Base-by-base conservation (phyloP, 2,797 vertebrate species). In the Crenichthys baileyi region DNA sequence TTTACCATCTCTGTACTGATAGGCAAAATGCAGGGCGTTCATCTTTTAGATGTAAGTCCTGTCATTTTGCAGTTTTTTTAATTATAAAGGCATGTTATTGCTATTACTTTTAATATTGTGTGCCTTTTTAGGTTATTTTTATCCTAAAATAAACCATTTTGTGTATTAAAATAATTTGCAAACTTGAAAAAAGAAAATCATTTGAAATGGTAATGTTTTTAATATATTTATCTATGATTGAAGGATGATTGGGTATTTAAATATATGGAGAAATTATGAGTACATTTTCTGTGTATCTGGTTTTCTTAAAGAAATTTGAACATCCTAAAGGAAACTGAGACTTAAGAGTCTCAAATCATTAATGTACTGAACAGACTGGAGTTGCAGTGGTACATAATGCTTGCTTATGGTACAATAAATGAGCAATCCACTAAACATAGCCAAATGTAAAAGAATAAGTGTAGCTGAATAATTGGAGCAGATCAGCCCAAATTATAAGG, bases 11-110 rank as follows among this genome's bases (percentile, higher is more conserved):
- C 60, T 83, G 78, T 72, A 83, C 79, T 77, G 55, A 41, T 36
- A 73, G 79, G 89, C 65, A 84, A 86, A 85, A 84, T 79, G 68
- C 80, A 51, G 81, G 56, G 72, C 31, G 31, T 86, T 81, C 85
- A 46, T n/a, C 11, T 20, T 31, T 7, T 68, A 70, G 13, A 48
- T 48, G 7, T 3, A 70, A 41, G 36, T 41, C 63, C 41, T 41
- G 20, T 41, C 4, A 11, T 12, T 29, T 74, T 72, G 29, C 24
- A 5, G 1, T 56, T 55, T 56, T 24, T n/a, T 67, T 7, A 5
- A 12, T 26, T 70, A 1, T 48, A 26, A 41, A 46, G 44, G 13
- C 24, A 53, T 36, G 6, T 20, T 63, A 11, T 36, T 24, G 51
- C 22, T 36, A 44, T 58, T 74, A 74, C 41, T 26, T 75, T 48